Conservation (phyloP, 2,888 invertebrate species). For the Xestia xanthographa region DNA sequence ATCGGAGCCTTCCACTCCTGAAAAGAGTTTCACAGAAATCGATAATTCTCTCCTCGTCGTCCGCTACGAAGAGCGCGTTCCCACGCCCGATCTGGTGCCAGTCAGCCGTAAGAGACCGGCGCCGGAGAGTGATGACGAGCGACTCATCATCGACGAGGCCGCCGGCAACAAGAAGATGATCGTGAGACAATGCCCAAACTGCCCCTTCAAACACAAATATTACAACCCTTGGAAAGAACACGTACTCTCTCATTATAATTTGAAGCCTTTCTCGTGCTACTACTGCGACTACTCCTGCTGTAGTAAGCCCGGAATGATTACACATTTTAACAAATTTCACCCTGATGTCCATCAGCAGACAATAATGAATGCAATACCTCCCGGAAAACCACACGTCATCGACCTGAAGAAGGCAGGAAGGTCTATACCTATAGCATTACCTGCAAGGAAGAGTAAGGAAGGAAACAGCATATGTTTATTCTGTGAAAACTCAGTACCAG, state of each 20-base stretch:
- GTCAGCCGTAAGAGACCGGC: conserved; percentile 60
- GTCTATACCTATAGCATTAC: neutral
- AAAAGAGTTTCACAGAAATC: conserved; percentile 40
- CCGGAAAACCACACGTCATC: conserved; percentile 2
- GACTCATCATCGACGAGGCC: conserved; percentile 76
- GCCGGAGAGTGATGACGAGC: conserved; percentile 78
- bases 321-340: conserved; percentile 80
- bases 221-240: conserved; percentile 79
- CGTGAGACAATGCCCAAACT: conserved; percentile 75
- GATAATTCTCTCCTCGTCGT: conserved; percentile 84
- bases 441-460: neutral
- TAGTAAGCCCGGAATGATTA: conserved; percentile 70
- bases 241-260: conserved; percentile 84
- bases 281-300: conserved; percentile 79
- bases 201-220: conserved; percentile 70
- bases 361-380: conserved; percentile 65
- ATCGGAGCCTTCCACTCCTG: conserved; percentile 29
- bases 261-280: conserved; percentile 84
- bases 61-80: conserved; percentile 79
- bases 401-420: conserved; percentile 36
- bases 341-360: conserved; percentile 59
- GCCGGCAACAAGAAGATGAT: conserved; percentile 34
- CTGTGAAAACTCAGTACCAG: conserved; percentile 76
- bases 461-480: conserved; percentile 74
- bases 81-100: conserved; percentile 72